Evolutionary conservation across 2,113 vertebrate genomes (phyloP), one percentile per base, ranked within the genome.

Genomic region (Procavia capensis): DNA sequence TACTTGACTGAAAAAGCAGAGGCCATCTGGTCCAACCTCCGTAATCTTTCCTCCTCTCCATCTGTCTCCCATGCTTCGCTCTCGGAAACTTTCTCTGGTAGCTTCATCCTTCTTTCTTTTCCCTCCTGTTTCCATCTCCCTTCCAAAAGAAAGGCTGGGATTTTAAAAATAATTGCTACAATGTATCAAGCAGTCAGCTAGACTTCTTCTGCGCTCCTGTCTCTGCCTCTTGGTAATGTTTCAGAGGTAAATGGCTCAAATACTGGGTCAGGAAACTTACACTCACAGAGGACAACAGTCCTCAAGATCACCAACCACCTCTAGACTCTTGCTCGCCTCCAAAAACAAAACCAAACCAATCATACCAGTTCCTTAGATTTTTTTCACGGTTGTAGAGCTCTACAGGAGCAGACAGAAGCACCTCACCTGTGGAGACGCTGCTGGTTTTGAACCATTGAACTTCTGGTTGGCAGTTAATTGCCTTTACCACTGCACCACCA

Each of bases 11-110:
- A 90, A 82, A 92, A 96, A 96, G 94, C 96, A 84, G 88, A 94
- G 97, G 94, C 97, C 96, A 96, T 95, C 97, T 97, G 95, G 79
- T 86, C 9, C 95, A 94, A 94, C 94, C 95, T 96, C 88, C 88
- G 76, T 88, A 86, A 87, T 94, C 97, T 97, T 85, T 87, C 95
- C 91, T 94, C 75, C 85, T 89, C 91, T 63, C 97, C 97, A 96
- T 97, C 96, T 97, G 97, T 91, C 72, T n/a, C 93, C 76, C 47
- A 6, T 10, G 88, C 91, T 97, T 90, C 82, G 31, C 83, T 94
- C 91, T 95, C 91, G 36, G 88, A 76, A 97, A 95, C 88, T 96
- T 90, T 95, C 96, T 93, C 83, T 94, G 75, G 43, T 95, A 41
- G 93, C 97, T 94, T 93, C 89, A 64, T 95, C 91, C 45, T 93